Percentiles rank a stretch among this genome's conserved stretches.
Conservation (phyloP, 1,140 invertebrate species). For the Myzus persicae region DNA sequence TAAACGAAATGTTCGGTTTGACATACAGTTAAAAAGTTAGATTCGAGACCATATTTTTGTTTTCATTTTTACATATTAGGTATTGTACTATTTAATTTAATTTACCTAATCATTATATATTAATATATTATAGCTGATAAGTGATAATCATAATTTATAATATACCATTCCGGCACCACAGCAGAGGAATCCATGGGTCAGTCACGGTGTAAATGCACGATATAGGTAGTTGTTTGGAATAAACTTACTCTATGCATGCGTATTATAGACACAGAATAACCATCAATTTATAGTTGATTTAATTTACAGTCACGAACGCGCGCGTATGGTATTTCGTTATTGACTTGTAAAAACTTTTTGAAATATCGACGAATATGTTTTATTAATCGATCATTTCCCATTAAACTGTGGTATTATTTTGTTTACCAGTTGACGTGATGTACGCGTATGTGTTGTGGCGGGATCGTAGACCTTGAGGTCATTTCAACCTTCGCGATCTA, state of each 20-base stretch:
- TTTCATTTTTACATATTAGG: too few relatives aligned
- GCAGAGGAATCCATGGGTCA: neutral
- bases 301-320: neutral
- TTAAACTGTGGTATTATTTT: neutral
- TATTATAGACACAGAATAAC: neutral
- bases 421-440: neutral
- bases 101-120: neutral
- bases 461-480: slow-evolving; percentile 36
- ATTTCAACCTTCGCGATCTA: slow-evolving; percentile 39
- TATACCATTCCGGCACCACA: neutral
- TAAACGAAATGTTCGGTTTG: too few relatives aligned
- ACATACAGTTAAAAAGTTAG: too few relatives aligned
- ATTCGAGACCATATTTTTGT: too few relatives aligned
- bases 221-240: neutral
- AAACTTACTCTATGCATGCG: neutral
- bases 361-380: neutral
- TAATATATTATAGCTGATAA: too few relatives aligned
- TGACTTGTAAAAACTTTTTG: neutral
- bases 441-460: neutral
- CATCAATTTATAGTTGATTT: neutral
- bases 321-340: neutral
- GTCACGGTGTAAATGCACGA: neutral
- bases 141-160: neutral
- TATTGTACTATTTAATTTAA: neutral
- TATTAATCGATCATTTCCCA: neutral